Evolutionary conservation across 2,888 invertebrate genomes (phyloP).

Genomic region (Phasia obesa): DNA sequence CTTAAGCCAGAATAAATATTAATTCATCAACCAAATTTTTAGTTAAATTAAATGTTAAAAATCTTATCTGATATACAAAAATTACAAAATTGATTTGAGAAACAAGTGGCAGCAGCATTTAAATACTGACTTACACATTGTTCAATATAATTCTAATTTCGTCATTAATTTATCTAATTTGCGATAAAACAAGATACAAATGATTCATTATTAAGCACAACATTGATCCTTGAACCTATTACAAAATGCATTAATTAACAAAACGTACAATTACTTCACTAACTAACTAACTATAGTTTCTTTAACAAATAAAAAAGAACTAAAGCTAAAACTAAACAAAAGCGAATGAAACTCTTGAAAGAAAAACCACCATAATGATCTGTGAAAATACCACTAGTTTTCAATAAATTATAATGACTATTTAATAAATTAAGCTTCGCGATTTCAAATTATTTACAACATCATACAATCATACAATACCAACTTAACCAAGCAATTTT

Average conservation of each 20-base stretch:
- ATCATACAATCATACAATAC: constrained; percentile 14
- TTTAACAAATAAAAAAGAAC: background rate
- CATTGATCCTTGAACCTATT: constrained; percentile 70
- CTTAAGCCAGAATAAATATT: too few species aligned
- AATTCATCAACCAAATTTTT: too few species aligned
- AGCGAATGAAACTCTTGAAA: constrained; percentile 1
- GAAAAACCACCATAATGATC: constrained; percentile 62
- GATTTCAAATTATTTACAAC: constrained; percentile 45
- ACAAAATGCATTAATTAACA: constrained; percentile 68
- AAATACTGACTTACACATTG: background rate
- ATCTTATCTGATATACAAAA: too few species aligned
- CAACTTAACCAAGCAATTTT: constrained; percentile 50
- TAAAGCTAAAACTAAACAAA: constrained; percentile 15
- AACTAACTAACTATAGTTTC: constrained; percentile 6
- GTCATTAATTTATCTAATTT: constrained; percentile 50
- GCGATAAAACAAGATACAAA: constrained; percentile 32
- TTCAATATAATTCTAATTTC: constrained; percentile 6
- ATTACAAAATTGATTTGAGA: too few species aligned
- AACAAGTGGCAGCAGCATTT: background rate
- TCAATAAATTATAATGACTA: constrained; percentile 69
- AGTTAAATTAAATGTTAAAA: too few species aligned
- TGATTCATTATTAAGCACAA: constrained; percentile 53
- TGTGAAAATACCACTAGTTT: constrained; percentile 68
- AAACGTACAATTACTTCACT: constrained; percentile 56
- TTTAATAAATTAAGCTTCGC: constrained; percentile 68